Evolutionary conservation across 2,113 vertebrate genomes (phyloP).

Genomic region (Microtus montanus): DNA sequence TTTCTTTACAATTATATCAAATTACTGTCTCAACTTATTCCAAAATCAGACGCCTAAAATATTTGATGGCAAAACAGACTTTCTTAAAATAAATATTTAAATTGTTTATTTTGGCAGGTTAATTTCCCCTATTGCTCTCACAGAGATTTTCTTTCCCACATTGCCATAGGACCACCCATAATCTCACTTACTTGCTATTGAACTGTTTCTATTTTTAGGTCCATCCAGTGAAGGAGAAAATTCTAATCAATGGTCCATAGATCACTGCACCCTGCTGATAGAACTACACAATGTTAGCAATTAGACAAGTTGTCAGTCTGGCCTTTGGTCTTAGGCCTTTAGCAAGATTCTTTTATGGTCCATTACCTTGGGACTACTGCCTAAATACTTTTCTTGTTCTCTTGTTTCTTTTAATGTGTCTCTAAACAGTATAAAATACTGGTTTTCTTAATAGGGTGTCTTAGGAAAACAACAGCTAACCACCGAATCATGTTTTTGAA

Average conservation of each 20-base stretch:
- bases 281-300: background rate
- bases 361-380: constrained; percentile 50
- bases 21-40: background rate
- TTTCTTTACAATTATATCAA: background rate
- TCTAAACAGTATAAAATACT: background rate
- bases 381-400: background rate
- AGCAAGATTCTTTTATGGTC: constrained; percentile 48
- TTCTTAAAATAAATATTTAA: constrained; percentile 41
- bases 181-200: constrained; percentile 20
- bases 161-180: constrained; percentile 12
- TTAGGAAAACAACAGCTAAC: background rate
- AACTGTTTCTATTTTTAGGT: constrained; percentile 46
- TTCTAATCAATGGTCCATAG: constrained; percentile 56
- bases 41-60: background rate
- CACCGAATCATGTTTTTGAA: background rate
- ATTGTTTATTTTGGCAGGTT: background rate
- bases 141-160: constrained; percentile 18
- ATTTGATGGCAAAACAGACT: constrained; percentile 1
- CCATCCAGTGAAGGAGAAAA: constrained; percentile 53
- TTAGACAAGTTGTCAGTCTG: constrained; percentile 34
- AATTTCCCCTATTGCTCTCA: background rate
- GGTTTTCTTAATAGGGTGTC: background rate
- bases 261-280: constrained; percentile 21
- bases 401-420: constrained; percentile 47
- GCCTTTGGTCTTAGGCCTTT: constrained; percentile 19